Evolutionary conservation across 2,113 vertebrate genomes (phyloP).

Genomic region (Prunella fulvescens): DNA sequence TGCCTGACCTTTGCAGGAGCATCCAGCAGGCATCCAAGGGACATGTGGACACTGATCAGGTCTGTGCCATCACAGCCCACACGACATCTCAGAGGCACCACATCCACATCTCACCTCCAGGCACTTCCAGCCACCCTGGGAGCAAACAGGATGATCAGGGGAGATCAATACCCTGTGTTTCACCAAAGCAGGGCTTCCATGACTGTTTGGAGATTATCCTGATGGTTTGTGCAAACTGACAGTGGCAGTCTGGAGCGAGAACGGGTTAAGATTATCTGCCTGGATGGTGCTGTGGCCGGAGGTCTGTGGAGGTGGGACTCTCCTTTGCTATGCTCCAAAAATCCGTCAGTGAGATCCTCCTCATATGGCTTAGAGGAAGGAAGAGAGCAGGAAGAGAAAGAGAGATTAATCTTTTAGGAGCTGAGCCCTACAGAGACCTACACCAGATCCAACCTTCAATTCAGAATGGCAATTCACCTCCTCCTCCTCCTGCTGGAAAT

Average conservation of each 20-base stretch:
- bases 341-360: background rate
- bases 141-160: background rate
- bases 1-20: conserved; percentile 37
- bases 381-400: background rate
- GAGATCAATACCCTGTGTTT: rapidly evolving
- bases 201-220: background rate
- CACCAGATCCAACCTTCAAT: background rate
- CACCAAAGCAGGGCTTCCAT: background rate
- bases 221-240: background rate
- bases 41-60: background rate
- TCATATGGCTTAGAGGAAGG: background rate
- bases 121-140: background rate
- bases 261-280: background rate
- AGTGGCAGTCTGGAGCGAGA: background rate
- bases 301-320: rapidly evolving
- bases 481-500: background rate
- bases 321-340: background rate
- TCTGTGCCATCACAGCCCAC: background rate
- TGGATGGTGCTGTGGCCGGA: background rate
- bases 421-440: background rate
- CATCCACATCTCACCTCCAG: background rate
- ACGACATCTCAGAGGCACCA: background rate
- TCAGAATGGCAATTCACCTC: background rate
- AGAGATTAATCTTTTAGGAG: background rate
- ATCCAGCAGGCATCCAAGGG: background rate